A percentile compares a stretch with the other conserved stretches of the same genome.
Conservation (phyloP, 1,140 invertebrate species). For the Amyelois transitella region DNA sequence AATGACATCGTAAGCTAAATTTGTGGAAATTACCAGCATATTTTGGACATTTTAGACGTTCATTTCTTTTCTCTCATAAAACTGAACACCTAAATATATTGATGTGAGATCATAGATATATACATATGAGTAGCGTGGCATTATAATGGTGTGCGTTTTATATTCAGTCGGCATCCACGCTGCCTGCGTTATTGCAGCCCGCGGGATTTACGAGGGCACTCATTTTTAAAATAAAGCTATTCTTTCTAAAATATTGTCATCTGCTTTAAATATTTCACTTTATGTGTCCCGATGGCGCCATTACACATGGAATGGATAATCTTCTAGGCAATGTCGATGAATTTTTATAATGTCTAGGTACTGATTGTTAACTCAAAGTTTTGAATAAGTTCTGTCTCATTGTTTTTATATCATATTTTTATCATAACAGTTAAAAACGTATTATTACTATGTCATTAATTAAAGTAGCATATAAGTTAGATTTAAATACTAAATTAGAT, state of each 20-base stretch:
- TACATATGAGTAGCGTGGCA: slow-evolving; percentile 28
- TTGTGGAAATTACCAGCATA: too few relatives aligned
- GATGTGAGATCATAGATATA: slow-evolving; percentile 3
- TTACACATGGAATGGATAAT: slow-evolving; percentile 42
- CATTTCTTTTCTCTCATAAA: slow-evolving; percentile 12
- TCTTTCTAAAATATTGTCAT: slow-evolving; percentile 71
- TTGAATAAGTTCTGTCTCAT: too few relatives aligned
- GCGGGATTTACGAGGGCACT: slow-evolving; percentile 55
- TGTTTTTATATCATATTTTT: too few relatives aligned
- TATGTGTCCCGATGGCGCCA: slow-evolving; percentile 51
- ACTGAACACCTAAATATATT: slow-evolving; percentile 8
- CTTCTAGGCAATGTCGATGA: slow-evolving; percentile 16
- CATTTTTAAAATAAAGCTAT: slow-evolving; percentile 69
- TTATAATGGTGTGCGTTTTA: slow-evolving; percentile 39
- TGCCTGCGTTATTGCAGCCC: slow-evolving; percentile 54
- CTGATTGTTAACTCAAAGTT: neutral
- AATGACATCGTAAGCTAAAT: too few relatives aligned
- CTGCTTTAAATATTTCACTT: slow-evolving; percentile 69
- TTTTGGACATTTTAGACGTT: too few relatives aligned
- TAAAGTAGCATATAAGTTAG: too few relatives aligned
- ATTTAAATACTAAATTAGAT: too few relatives aligned
- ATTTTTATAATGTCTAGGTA: slow-evolving; percentile 20
- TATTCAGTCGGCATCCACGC: slow-evolving; percentile 51
- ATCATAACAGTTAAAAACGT: too few relatives aligned
- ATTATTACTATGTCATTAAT: too few relatives aligned